Evolutionary conservation across 2,888 invertebrate species (phyloP).

Genomic region (Zeuzera pyrina): DNA sequence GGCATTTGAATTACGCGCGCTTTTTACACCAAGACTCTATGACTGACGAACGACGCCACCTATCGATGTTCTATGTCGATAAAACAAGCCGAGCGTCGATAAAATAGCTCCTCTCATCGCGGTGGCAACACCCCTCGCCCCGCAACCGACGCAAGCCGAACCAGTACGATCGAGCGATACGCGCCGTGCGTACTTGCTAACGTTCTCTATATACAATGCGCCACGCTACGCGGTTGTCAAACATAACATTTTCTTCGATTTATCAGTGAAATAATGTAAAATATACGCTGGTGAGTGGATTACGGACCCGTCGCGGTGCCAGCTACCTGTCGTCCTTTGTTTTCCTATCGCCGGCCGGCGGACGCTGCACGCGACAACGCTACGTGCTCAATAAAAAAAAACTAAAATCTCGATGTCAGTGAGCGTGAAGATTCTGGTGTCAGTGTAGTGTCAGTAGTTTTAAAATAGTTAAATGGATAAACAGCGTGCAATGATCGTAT

Average conservation of each 20-base stretch:
- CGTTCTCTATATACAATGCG: slow-evolving; percentile 34
- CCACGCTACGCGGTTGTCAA: slow-evolving; percentile 55
- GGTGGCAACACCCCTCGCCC: too few species aligned
- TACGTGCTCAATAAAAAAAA: slow-evolving; percentile 39
- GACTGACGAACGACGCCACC: slow-evolving; percentile 33
- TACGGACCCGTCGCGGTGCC: slow-evolving; percentile 71
- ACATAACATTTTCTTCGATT: slow-evolving; percentile 45
- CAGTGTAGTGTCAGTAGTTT: slow-evolving; percentile 66
- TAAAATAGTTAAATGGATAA: slow-evolving; percentile 70
- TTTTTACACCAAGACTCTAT: too few species aligned
- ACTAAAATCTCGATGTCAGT: slow-evolving; percentile 60
- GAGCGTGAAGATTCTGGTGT: slow-evolving; percentile 57
- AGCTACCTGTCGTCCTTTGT: slow-evolving; percentile 63
- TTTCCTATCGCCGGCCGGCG: slow-evolving; percentile 78
- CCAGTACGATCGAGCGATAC: slow-evolving; percentile 66
- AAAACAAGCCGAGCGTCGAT: slow-evolving; percentile 26
- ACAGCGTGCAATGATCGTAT: slow-evolving; percentile 72
- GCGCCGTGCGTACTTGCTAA: slow-evolving; percentile 47
- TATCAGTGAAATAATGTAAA: slow-evolving; percentile 71
- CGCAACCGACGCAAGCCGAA: slow-evolving; percentile 26
- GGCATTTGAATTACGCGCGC: too few species aligned
- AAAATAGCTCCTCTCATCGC: slow-evolving; percentile 28
- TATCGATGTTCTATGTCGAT: slow-evolving; percentile 43
- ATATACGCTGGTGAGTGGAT: slow-evolving; percentile 72
- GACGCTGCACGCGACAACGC: slow-evolving; percentile 75